A percentile compares a stretch with the other conserved stretches of the same genome.
These are phyloP conservation scores for Drosophila oshimai DNA, from an alignment of 1,140 invertebrate genomes.

Conservation along the genomic window DNA sequence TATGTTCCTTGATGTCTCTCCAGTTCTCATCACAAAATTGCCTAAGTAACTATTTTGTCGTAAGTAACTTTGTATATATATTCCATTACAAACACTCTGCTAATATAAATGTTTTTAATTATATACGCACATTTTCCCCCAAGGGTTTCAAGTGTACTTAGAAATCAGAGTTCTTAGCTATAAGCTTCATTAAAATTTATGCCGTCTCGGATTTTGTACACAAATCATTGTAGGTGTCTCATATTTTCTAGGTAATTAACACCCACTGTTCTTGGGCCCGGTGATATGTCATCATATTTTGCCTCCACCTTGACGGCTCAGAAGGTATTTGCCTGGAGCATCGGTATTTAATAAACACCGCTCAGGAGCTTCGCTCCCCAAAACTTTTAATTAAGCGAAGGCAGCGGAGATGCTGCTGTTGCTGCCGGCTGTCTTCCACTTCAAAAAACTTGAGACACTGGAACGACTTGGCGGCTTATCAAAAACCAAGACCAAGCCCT, in stretches of 20 bases:
- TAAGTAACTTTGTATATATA: too few species aligned
- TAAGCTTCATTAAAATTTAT: neutral
- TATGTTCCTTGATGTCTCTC: too few species aligned
- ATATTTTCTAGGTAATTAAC: neutral
- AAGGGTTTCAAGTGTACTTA: neutral
- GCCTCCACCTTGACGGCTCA: neutral
- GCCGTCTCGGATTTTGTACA: neutral
- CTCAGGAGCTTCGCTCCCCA: slow-evolving; percentile 31
- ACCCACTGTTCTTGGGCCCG: slow-evolving; percentile 19
- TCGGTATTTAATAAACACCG: slow-evolving; percentile 72
- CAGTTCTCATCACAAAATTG: neutral
- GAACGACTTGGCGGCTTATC: slow-evolving; percentile 53
- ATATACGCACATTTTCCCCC: too few species aligned
- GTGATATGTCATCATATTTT: slow-evolving; percentile 52
- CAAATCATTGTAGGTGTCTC: neutral
- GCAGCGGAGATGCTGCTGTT: neutral
- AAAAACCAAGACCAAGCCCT: slow-evolving; percentile 26
- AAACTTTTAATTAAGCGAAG: slow-evolving; percentile 74
- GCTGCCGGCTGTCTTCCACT: slow-evolving; percentile 9
- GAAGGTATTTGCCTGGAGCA: slow-evolving; percentile 46
- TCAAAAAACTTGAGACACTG: slow-evolving; percentile 26
- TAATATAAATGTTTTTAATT: neutral
- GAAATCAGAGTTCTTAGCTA: neutral
- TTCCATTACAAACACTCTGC: neutral
- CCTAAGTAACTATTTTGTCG: neutral